Percentiles rank a stretch among this genome's conserved stretches.
Evolutionary conservation across 2,797 vertebrate species (phyloP).

Genomic region (Manis javanica): DNA sequence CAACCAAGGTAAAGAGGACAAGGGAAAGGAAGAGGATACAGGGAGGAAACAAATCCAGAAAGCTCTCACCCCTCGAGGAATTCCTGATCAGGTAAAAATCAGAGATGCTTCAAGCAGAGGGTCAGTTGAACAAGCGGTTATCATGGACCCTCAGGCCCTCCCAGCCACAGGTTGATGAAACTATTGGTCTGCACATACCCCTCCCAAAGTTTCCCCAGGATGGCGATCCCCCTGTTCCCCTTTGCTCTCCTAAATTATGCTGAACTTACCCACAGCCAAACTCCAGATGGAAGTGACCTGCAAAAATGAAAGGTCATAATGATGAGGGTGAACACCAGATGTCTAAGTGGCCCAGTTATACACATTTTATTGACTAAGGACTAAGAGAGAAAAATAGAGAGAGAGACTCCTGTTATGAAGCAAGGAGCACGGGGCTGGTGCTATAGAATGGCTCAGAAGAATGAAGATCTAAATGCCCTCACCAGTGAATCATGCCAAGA

Average conservation of each 20-base stretch:
- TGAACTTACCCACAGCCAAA: background rate
- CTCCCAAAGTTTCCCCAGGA: background rate
- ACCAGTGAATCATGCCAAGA: background rate
- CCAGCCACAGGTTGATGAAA: background rate
- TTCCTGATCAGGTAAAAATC: background rate
- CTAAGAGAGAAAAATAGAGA: conserved; percentile 18
- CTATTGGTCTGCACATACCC: background rate
- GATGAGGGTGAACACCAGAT: background rate
- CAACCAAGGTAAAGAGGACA: background rate
- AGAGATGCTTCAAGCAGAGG: background rate
- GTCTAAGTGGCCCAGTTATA: background rate
- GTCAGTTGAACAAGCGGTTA: background rate
- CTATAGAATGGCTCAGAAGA: background rate
- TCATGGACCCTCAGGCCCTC: background rate
- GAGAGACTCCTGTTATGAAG: background rate
- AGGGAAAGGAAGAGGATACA: background rate
- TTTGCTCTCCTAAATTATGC: background rate
- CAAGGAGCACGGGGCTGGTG: fast-evolving
- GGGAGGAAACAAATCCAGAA: background rate
- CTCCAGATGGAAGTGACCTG: conserved; percentile 15
- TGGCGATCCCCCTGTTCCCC: background rate
- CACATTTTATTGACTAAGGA: background rate
- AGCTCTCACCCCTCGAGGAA: background rate
- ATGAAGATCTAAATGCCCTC: background rate
- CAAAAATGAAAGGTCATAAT: background rate